These are phyloP conservation scores for Neogobius melanostomus DNA, from an alignment of 2,113 vertebrate species.

Conservation along the genomic window DNA sequence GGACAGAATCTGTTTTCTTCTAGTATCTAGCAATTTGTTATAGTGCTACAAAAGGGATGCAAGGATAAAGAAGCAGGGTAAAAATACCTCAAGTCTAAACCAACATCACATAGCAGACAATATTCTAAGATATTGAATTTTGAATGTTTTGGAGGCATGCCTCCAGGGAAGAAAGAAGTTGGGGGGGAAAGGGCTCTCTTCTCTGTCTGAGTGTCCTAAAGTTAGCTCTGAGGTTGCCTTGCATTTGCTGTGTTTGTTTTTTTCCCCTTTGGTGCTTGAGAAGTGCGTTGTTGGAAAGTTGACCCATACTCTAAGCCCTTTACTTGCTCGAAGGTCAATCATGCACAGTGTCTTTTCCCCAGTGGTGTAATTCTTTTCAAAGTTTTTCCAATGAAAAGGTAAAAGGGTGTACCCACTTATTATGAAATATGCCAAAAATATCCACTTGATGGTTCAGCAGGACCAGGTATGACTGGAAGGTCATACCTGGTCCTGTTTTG, in stretches of 20 bases:
- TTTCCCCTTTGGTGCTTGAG: background rate
- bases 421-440: background rate
- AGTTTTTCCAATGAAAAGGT: background rate
- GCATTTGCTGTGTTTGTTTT: background rate
- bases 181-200: background rate
- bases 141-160: background rate
- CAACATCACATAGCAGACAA: background rate
- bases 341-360: background rate
- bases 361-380: background rate
- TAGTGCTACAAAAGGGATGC: background rate
- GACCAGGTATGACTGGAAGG: conserved; percentile 30
- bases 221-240: background rate
- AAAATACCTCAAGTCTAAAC: background rate
- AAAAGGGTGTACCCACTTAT: too few species aligned
- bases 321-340: background rate
- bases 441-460: conserved; percentile 1
- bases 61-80: background rate
- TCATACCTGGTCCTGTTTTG: too few species aligned
- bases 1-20: too few species aligned
- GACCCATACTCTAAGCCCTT: background rate
- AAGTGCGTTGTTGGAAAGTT: background rate
- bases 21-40: too few species aligned
- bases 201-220: background rate
- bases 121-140: background rate
- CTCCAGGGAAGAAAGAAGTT: background rate